A percentile compares a stretch with the other conserved stretches of the same genome.
Evolutionary conservation across 1,140 invertebrate species (phyloP).

Genomic region (Mercenaria mercenaria): DNA sequence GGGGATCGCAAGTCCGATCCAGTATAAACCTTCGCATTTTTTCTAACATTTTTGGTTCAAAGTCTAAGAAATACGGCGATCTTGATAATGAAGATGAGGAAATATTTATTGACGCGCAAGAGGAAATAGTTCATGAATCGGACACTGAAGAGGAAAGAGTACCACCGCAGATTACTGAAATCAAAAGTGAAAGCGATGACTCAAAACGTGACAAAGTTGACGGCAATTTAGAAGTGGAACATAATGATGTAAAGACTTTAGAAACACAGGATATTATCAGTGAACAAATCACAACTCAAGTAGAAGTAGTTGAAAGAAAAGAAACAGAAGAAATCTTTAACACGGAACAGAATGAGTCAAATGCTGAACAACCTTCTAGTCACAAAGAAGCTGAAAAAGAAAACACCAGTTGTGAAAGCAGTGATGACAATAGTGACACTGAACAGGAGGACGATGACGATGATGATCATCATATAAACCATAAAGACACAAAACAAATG

Average conservation of each 20-base stretch:
- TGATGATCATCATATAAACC: conserved; percentile 49
- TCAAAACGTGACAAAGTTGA: background rate
- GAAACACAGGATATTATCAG: background rate
- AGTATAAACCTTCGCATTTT: conserved; percentile 1
- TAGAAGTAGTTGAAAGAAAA: background rate
- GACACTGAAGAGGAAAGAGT: background rate
- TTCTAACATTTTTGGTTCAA: conserved; percentile 29
- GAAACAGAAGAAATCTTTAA: background rate
- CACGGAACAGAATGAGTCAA: background rate
- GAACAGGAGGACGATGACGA: background rate
- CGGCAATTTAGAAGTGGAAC: background rate
- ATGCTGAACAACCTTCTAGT: background rate
- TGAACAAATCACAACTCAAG: background rate
- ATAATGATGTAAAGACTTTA: background rate
- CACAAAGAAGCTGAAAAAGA: background rate
- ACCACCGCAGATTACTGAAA: background rate
- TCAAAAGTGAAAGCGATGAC: background rate
- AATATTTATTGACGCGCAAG: conserved; percentile 28
- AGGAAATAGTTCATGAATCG: conserved; percentile 10
- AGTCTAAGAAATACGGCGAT: conserved; percentile 39
- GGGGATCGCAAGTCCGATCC: background rate
- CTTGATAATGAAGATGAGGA: conserved; percentile 45
- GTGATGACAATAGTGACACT: background rate
- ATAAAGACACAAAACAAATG: conserved; percentile 49
- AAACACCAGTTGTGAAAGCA: background rate